Evolutionary conservation across 2,888 invertebrate genomes (phyloP).

Genomic region (Dendrolimus houi): DNA sequence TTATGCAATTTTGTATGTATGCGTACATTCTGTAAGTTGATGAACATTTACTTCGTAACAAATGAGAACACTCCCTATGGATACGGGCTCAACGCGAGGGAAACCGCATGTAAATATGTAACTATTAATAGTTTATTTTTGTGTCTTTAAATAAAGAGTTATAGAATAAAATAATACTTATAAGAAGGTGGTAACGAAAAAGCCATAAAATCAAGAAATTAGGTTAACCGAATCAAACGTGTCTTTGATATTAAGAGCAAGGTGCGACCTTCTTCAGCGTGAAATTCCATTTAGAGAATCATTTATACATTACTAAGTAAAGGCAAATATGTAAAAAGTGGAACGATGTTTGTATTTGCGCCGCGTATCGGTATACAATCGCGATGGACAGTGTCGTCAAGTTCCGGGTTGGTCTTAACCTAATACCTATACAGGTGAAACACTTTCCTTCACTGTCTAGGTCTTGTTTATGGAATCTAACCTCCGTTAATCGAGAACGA

Average conservation of each 20-base stretch:
- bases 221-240: background rate
- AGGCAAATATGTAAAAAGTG: background rate
- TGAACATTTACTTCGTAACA: no score
- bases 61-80: no score
- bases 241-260: background rate
- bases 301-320: background rate
- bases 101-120: no score
- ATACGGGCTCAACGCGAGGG: no score
- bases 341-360: background rate
- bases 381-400: background rate
- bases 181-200: no score
- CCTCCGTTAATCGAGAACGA: no score
- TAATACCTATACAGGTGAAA: background rate
- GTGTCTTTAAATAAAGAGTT: no score
- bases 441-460: background rate
- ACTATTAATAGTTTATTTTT: no score
- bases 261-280: background rate
- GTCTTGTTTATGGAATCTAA: no score
- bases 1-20: no score
- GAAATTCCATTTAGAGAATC: background rate
- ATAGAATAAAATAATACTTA: no score
- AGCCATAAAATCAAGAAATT: background rate
- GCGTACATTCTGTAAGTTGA: no score
- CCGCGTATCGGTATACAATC: background rate
- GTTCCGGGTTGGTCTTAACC: background rate